phyloP scores from a whole-genome alignment of 2,113 vertebrate genomes.

The Oostethus manadensis region DNA sequence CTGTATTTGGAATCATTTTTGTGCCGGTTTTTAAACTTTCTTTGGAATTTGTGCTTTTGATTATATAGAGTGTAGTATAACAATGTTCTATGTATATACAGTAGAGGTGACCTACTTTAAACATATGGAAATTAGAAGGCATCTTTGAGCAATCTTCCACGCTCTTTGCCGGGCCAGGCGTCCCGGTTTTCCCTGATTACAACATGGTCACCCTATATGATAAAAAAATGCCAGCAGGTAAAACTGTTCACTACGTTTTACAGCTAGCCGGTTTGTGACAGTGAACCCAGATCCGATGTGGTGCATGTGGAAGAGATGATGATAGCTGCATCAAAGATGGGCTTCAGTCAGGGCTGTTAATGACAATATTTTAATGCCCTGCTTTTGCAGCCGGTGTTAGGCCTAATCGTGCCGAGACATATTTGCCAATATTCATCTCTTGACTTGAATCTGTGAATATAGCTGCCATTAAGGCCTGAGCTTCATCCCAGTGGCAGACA shows the following conservation, averaged over 20 bases:
- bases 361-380: constrained; percentile 1
- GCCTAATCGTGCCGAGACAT: constrained; percentile 31
- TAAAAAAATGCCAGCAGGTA: neutral
- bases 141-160: too few relatives aligned
- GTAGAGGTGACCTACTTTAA: too few relatives aligned
- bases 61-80: too few relatives aligned
- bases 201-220: too few relatives aligned
- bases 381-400: neutral
- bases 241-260: neutral
- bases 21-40: too few relatives aligned
- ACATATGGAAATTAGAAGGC: too few relatives aligned
- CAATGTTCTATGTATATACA: too few relatives aligned
- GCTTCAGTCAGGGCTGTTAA: constrained; percentile 2
- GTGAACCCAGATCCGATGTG: neutral
- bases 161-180: too few relatives aligned
- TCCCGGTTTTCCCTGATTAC: too few relatives aligned
- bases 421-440: constrained; percentile 28
- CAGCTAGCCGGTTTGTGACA: neutral
- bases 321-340: neutral
- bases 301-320: neutral
- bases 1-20: too few relatives aligned
- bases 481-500: constrained; percentile 37
- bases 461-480: constrained; percentile 29
- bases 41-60: too few relatives aligned
- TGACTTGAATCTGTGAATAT: constrained; percentile 24